Conservation (phyloP, 2,113 vertebrate species). For the Cyphomyrus discorhynchus region DNA sequence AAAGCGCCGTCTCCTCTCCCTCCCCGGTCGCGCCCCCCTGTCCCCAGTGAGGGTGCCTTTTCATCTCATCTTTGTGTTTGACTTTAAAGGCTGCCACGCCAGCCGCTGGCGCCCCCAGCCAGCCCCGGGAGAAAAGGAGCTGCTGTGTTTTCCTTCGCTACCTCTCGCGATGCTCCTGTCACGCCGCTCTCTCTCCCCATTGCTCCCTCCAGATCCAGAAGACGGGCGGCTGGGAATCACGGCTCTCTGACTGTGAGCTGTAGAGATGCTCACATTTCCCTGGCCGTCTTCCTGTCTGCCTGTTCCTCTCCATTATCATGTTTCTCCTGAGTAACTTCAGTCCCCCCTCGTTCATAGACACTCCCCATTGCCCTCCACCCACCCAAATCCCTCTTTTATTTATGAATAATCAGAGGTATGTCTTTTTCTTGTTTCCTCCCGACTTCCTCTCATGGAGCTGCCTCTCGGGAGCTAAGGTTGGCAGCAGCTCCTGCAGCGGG, state of each 20-base stretch:
- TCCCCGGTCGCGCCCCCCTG: background rate
- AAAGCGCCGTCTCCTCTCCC: background rate
- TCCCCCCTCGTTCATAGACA: background rate
- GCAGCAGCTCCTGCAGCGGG: constrained; percentile 15
- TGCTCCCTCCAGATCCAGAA: background rate
- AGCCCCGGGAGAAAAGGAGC: background rate
- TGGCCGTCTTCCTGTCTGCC: background rate
- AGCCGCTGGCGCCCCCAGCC: background rate
- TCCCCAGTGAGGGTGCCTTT: background rate
- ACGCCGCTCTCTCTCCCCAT: background rate
- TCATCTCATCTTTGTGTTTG: constrained; percentile 6
- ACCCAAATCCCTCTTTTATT: constrained; percentile 48
- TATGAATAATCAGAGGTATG: constrained; percentile 47
- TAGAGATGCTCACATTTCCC: background rate
- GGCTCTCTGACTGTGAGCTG: background rate
- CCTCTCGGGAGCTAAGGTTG: constrained; percentile 34
- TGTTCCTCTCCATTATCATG: constrained; percentile 28
- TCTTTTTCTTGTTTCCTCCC: constrained; percentile 18
- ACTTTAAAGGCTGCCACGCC: background rate
- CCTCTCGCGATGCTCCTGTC: background rate
- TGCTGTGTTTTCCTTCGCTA: background rate
- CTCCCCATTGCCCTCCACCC: constrained; percentile 13
- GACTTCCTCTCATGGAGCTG: constrained; percentile 41
- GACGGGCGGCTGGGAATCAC: background rate
- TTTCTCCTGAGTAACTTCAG: constrained; percentile 23